phyloP scores from a whole-genome alignment of 2,797 vertebrate species.

The Myotis findleyi region DNA sequence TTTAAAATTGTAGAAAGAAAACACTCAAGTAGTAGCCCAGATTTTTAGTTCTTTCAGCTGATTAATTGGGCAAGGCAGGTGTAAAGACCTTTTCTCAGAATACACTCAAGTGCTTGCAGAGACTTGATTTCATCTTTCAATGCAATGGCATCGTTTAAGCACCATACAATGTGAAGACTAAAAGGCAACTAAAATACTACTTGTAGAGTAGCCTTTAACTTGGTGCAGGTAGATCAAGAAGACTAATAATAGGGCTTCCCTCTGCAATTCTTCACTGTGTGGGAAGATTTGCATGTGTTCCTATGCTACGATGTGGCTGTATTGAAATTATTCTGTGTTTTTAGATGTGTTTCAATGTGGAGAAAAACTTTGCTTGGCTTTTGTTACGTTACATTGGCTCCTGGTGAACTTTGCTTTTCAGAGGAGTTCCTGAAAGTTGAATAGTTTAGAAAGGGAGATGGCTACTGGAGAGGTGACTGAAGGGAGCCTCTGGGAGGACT shows the following conservation, averaged over 20 bases:
- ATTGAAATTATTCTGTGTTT: background rate
- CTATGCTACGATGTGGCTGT: background rate
- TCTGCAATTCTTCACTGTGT: background rate
- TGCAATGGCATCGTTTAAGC: background rate
- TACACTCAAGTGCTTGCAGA: background rate
- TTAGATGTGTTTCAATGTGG: constrained; percentile 6
- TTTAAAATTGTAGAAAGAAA: constrained; percentile 52
- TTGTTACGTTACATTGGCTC: background rate
- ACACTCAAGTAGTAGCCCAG: background rate
- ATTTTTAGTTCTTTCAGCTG: constrained; percentile 32
- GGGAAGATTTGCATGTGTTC: background rate
- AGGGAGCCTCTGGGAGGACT: background rate
- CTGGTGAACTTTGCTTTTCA: constrained; percentile 15
- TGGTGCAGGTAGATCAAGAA: background rate
- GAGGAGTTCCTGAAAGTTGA: constrained; percentile 30
- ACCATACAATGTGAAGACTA: background rate
- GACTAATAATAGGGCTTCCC: background rate
- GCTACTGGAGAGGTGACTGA: background rate
- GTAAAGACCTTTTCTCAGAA: constrained; percentile 4
- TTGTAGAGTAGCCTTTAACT: background rate
- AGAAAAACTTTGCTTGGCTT: constrained; percentile 1
- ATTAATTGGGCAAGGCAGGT: background rate
- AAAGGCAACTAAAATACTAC: background rate
- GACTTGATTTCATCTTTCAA: background rate
- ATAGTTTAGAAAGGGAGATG: background rate